Evolutionary conservation across 2,888 invertebrate species (phyloP), one percentile per base, ranked within the genome.

Genomic region (Timandra comae): DNA sequence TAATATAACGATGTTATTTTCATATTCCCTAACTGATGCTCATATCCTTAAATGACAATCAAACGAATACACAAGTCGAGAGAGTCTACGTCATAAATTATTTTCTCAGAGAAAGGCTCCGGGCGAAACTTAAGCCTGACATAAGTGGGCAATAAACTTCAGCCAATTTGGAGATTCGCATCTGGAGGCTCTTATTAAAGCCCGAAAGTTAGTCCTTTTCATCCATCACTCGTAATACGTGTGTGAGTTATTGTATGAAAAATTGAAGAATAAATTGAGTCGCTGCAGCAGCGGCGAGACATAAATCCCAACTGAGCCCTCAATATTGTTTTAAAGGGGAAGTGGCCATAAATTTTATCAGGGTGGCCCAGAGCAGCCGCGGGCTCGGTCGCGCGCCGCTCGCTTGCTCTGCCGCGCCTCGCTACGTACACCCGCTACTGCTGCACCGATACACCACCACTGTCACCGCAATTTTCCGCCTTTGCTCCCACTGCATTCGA

Each of bases 241-340:
- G 76, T 85, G 84, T 85, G 85, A 85, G 84, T 85, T 84, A 85
- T 85, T 84, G 84, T 84, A 85, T 84, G 85, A 85, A 85, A 85
- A 85, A 85, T 85, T 85, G 85, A 82, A 85, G 85, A 85, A 85
- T 85, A 85, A 85, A 85, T 85, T 85, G 85, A 84, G 85, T 85
- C 85, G 84, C 82, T 85, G 84, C 84, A 81, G 75, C 80, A 74
- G 81, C 82, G 80, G 82, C 84, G 79, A 84, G 84, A 82, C 82
- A 85, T 85, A 85, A 85, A 85, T 85, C 85, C 84, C 81, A 82
- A 82, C 84, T 80, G 86, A 85, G 84, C 86, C 86, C 84, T 85
- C 86, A 86, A 86, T 86, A 86, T 86, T 86, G 86, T 86, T 86
- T 86, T 86, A 86, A 86, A 86, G 84, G 81, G 85, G 82, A 84